These are phyloP conservation scores for Mechanitis mazaeus DNA, from an alignment of 2,888 invertebrate genomes.

Conservation along the genomic window DNA sequence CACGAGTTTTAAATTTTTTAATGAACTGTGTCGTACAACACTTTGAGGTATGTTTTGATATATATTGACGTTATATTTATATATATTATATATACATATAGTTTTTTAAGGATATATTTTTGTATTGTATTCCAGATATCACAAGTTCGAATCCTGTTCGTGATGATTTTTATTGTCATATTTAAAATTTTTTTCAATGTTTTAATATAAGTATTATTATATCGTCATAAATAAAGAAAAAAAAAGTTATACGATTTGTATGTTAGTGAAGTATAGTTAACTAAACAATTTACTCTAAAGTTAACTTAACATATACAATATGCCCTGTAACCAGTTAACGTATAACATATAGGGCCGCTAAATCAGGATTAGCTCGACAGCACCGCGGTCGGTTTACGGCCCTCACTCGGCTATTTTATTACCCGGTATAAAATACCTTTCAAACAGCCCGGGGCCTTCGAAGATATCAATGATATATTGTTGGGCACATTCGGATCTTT, in stretches of 20 bases:
- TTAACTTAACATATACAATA: not conserved
- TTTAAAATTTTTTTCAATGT: too few relatives aligned
- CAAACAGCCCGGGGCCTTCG: not conserved
- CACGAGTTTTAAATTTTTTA: conserved; percentile 67
- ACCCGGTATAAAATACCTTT: conserved; percentile 24
- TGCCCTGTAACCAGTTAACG: conserved; percentile 37
- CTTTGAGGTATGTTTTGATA: conserved; percentile 52
- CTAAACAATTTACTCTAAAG: conserved; percentile 1
- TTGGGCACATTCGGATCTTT: too few relatives aligned
- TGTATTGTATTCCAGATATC: too few relatives aligned
- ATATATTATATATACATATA: too few relatives aligned
- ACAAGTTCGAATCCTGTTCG: too few relatives aligned
- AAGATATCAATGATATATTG: too few relatives aligned
- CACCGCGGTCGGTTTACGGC: conserved; percentile 60
- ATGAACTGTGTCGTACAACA: conserved; percentile 67
- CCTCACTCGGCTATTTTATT: conserved; percentile 52
- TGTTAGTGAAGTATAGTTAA: not conserved
- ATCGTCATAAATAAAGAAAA: too few relatives aligned
- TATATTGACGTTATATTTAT: conserved; percentile 1
- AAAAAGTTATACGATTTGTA: not conserved
- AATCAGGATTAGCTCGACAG: conserved; percentile 72
- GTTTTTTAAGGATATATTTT: too few relatives aligned
- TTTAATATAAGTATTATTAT: too few relatives aligned
- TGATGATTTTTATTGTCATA: too few relatives aligned
- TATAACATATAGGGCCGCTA: conserved; percentile 62